A percentile compares a stretch with the other conserved stretches of the same genome.
Conservation (phyloP, 2,888 invertebrate species). For the Tetramorium bicarinatum region DNA sequence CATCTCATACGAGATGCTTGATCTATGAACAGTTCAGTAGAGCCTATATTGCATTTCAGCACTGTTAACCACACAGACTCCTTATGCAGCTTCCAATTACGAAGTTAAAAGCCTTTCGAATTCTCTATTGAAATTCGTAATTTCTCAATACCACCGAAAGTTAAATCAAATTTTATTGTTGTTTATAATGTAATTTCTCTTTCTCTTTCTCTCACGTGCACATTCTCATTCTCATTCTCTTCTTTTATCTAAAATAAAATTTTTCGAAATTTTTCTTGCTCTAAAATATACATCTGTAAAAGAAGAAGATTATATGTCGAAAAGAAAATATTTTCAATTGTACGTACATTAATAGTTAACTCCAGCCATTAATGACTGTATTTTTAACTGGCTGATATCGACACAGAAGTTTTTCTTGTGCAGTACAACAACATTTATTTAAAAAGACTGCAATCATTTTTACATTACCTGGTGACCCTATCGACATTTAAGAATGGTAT, state of each 20-base stretch:
- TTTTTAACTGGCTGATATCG: constrained; percentile 4
- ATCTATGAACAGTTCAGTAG: constrained; percentile 48
- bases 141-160: constrained; percentile 47
- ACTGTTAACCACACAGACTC: constrained; percentile 43
- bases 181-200: background rate
- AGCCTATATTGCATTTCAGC: constrained; percentile 51
- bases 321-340: background rate
- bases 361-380: constrained; percentile 10
- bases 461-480: background rate
- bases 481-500: constrained; percentile 19
- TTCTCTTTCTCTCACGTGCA: background rate
- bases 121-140: constrained; percentile 39
- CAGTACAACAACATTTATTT: constrained; percentile 21
- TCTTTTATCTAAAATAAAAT: constrained; percentile 29
- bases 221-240: constrained; percentile 11
- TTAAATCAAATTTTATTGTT: constrained; percentile 32
- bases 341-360: background rate
- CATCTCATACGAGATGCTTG: constrained; percentile 38
- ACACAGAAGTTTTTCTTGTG: constrained; percentile 7
- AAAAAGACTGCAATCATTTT: constrained; percentile 27
- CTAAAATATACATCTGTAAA: background rate
- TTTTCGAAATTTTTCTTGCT: background rate
- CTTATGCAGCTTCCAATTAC: constrained; percentile 62
- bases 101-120: constrained; percentile 53
- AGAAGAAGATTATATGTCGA: background rate